phyloP scores from a whole-genome alignment of 2,888 invertebrate species.

The Brachyptera risi region DNA sequence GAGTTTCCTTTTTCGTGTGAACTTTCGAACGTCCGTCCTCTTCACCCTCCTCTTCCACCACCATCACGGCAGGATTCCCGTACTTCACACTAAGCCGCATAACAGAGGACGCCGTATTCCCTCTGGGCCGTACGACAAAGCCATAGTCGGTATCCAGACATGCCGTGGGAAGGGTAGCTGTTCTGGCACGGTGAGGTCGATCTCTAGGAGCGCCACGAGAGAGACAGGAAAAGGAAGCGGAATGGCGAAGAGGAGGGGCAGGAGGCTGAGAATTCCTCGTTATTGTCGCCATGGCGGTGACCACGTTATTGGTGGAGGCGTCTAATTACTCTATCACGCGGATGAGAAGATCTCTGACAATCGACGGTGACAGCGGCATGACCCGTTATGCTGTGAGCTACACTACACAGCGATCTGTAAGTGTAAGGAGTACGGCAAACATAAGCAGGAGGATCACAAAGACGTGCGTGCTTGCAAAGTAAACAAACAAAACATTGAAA shows the following conservation, averaged over 20 bases:
- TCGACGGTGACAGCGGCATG: not conserved
- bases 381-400: not conserved
- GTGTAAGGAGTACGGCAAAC: not conserved
- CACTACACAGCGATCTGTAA: not conserved
- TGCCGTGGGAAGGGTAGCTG: conserved; percentile 46
- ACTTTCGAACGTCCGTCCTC: conserved; percentile 24
- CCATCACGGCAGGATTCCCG: conserved; percentile 31
- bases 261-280: conserved; percentile 39
- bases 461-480: not conserved
- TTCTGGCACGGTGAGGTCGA: conserved; percentile 43
- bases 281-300: conserved; percentile 11
- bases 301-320: too few relatives aligned
- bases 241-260: conserved; percentile 46
- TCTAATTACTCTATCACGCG: too few relatives aligned
- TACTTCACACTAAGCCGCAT: conserved; percentile 29
- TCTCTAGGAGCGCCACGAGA: conserved; percentile 41
- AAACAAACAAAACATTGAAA: not conserved
- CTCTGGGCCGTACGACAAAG: conserved; percentile 40
- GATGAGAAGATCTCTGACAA: not conserved
- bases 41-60: conserved; percentile 33
- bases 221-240: conserved; percentile 49
- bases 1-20: conserved; percentile 27
- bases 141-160: conserved; percentile 40
- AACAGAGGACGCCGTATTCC: conserved; percentile 29
- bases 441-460: not conserved